Evolutionary conservation across 2,797 vertebrate genomes (phyloP).

Genomic region (Jordanella pulchra): DNA sequence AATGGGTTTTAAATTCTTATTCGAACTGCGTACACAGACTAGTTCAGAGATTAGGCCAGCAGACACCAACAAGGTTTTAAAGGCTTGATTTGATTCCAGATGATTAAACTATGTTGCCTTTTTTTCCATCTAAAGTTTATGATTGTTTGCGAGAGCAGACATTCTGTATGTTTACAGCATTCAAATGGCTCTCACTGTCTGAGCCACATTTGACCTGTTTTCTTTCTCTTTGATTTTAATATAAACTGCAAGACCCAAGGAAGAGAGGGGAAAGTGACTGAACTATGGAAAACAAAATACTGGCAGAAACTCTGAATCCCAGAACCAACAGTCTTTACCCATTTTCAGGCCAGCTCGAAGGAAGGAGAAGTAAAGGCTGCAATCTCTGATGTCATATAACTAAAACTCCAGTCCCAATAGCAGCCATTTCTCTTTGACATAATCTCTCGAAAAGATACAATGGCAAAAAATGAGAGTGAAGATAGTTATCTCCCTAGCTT

Average conservation of each 20-base stretch:
- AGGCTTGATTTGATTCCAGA: constrained; percentile 60
- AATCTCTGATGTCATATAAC: too few relatives aligned
- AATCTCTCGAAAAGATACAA: too few relatives aligned
- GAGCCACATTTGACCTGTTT: not conserved
- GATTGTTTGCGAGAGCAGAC: constrained; percentile 30
- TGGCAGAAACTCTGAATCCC: too few relatives aligned
- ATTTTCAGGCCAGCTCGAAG: too few relatives aligned
- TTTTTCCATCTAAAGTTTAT: constrained; percentile 28
- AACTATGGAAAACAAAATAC: too few relatives aligned
- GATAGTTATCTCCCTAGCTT: too few relatives aligned
- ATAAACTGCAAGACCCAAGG: too few relatives aligned
- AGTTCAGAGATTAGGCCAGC: constrained; percentile 63
- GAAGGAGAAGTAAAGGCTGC: too few relatives aligned
- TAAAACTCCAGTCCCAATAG: too few relatives aligned
- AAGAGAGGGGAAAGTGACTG: not conserved
- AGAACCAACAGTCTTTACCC: too few relatives aligned
- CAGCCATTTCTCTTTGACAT: too few relatives aligned
- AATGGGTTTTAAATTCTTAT: constrained; percentile 42
- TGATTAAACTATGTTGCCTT: constrained; percentile 57
- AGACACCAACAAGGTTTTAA: constrained; percentile 61
- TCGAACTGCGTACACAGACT: constrained; percentile 58
- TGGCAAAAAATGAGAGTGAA: too few relatives aligned
- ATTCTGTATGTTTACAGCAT: not conserved
- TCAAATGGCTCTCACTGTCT: constrained; percentile 2
- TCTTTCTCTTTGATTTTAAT: not conserved